Percentiles rank a stretch among this genome's conserved stretches.
Evolutionary conservation across 2,888 invertebrate genomes (phyloP).

Genomic region (Mythimna impura): DNA sequence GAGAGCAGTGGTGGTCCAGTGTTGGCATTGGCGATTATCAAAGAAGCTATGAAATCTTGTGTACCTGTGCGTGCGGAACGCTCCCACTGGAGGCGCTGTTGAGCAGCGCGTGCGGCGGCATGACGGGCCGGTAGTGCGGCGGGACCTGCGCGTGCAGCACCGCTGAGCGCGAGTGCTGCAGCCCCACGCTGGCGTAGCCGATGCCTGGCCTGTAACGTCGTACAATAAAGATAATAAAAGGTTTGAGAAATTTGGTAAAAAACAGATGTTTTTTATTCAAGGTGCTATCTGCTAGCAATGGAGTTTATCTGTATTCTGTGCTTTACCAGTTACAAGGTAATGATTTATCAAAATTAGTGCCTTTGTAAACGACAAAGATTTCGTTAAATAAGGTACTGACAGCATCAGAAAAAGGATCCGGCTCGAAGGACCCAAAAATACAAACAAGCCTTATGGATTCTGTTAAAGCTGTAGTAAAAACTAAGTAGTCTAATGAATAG

Average conservation of each 20-base stretch:
- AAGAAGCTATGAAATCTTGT: not conserved
- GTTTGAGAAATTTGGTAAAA: not conserved
- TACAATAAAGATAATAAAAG: not conserved
- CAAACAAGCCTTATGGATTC: not conserved
- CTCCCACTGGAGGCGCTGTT: conserved; percentile 92
- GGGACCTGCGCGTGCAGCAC: conserved; percentile 92
- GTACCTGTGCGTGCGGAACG: conserved; percentile 89
- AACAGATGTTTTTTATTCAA: too few species aligned
- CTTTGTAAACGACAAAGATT: not conserved
- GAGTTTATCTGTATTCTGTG: not conserved
- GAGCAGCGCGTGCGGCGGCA: conserved; percentile 87
- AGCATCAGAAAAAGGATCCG: not conserved
- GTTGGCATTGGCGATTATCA: too few species aligned
- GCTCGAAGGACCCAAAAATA: conserved; percentile 1
- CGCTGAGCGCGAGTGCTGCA: conserved; percentile 94
- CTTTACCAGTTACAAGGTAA: not conserved
- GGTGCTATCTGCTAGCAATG: not conserved
- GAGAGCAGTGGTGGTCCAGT: not conserved
- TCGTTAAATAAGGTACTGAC: not conserved
- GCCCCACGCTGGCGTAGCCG: conserved; percentile 84
- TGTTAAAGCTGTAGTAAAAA: not conserved
- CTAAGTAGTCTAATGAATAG: not conserved
- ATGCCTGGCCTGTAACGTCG: conserved; percentile 82
- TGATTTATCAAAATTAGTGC: not conserved
- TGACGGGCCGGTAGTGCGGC: conserved; percentile 87